Evolutionary conservation across 2,113 vertebrate genomes (phyloP).

Genomic region (Butorides virescens): DNA sequence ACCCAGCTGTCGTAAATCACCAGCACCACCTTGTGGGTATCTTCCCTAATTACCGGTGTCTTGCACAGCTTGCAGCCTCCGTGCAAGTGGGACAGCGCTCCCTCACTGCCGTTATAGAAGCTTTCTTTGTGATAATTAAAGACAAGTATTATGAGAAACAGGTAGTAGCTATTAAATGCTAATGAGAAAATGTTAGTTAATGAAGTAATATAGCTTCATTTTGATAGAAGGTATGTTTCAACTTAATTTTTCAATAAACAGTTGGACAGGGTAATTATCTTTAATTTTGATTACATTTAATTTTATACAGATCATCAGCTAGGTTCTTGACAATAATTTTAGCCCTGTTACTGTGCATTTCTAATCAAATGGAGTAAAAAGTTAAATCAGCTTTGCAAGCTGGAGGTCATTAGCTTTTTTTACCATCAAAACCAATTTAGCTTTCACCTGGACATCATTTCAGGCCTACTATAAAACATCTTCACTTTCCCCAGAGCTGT

Average conservation of each 20-base stretch:
- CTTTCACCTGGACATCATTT: not conserved
- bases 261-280: not conserved
- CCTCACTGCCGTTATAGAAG: fast-evolving
- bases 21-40: not conserved
- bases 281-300: not conserved
- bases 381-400: not conserved
- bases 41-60: fast-evolving
- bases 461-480: not conserved
- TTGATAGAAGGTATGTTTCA: not conserved
- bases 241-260: not conserved
- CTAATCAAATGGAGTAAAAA: not conserved
- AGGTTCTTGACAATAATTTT: not conserved
- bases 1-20: not conserved
- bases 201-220: fast-evolving
- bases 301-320: not conserved
- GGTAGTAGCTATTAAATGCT: too few species aligned
- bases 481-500: fast-evolving
- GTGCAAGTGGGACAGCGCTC: not conserved
- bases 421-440: not conserved
- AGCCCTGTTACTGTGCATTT: not conserved
- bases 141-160: fast-evolving
- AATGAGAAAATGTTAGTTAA: not conserved
- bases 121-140: not conserved
- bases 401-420: not conserved
- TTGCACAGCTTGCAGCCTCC: fast-evolving